Evolutionary conservation across 2,888 invertebrate species (phyloP).

Genomic region (Eurois occulta): DNA sequence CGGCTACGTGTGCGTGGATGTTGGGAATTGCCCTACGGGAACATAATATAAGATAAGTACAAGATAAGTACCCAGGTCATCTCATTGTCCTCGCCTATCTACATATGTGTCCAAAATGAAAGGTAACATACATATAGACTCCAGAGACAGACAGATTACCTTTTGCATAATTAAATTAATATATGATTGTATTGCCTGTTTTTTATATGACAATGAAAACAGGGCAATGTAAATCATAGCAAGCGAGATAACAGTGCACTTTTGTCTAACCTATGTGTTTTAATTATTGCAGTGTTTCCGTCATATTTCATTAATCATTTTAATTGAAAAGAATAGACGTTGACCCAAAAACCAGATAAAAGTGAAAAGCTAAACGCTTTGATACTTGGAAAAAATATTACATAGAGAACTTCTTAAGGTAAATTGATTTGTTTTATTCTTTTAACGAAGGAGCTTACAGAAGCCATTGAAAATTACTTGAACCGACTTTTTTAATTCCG

Average conservation of each 20-base stretch:
- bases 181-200: too few relatives aligned
- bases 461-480: conserved; percentile 17
- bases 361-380: not conserved
- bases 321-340: not conserved
- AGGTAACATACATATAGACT: not conserved
- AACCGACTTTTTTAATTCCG: not conserved
- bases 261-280: too few relatives aligned
- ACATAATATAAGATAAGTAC: too few relatives aligned
- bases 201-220: too few relatives aligned
- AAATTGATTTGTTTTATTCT: conserved; percentile 5
- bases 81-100: not conserved
- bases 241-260: too few relatives aligned
- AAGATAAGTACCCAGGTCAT: not conserved
- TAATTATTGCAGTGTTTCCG: too few relatives aligned
- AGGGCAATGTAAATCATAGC: too few relatives aligned
- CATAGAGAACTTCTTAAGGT: not conserved
- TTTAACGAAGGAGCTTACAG: not conserved
- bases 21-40: not conserved
- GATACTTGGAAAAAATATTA: not conserved
- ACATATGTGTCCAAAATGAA: too few relatives aligned
- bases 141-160: not conserved
- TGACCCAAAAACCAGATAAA: not conserved
- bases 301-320: too few relatives aligned
- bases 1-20: not conserved
- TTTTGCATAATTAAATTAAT: too few relatives aligned